phyloP scores from a whole-genome alignment of 2,888 invertebrate species.

The Pocota personata region DNA sequence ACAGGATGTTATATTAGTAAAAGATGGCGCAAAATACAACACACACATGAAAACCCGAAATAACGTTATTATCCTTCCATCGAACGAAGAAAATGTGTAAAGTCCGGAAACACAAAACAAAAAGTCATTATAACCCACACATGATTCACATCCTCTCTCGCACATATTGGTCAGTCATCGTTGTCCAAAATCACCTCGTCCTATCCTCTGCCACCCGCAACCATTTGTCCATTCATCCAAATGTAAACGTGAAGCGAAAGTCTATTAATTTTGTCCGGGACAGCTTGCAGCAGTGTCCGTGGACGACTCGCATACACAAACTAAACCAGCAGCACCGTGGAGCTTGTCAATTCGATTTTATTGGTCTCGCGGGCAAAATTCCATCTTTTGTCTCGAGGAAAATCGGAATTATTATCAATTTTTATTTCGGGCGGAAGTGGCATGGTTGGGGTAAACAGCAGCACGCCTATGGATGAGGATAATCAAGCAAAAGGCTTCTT shows the following conservation, averaged over 20 bases:
- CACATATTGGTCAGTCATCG: conserved; percentile 12
- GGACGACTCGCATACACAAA: background rate
- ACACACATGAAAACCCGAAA: background rate
- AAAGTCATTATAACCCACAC: conserved; percentile 56
- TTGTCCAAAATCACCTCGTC: conserved; percentile 11
- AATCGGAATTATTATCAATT: conserved; percentile 66
- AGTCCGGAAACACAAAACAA: conserved; percentile 23
- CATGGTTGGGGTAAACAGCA: too few relatives aligned
- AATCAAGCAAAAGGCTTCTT: conserved; percentile 13
- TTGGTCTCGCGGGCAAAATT: conserved; percentile 69
- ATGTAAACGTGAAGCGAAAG: conserved; percentile 49
- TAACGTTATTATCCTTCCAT: conserved; percentile 31
- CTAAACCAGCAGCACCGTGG: background rate
- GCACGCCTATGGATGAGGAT: conserved; percentile 23
- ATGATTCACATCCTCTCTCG: background rate
- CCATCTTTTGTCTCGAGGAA: conserved; percentile 45
- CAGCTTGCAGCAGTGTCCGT: conserved; percentile 9
- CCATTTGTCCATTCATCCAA: conserved; percentile 12
- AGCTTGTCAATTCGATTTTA: conserved; percentile 68
- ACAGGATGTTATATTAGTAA: conserved; percentile 51
- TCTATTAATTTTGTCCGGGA: conserved; percentile 61
- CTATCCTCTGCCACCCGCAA: background rate
- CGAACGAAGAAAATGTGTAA: background rate
- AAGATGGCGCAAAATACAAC: conserved; percentile 20
- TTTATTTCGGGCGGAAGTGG: conserved; percentile 24